These are phyloP conservation scores for Bombus picipes DNA, from an alignment of 1,140 invertebrate genomes.

Conservation along the genomic window DNA sequence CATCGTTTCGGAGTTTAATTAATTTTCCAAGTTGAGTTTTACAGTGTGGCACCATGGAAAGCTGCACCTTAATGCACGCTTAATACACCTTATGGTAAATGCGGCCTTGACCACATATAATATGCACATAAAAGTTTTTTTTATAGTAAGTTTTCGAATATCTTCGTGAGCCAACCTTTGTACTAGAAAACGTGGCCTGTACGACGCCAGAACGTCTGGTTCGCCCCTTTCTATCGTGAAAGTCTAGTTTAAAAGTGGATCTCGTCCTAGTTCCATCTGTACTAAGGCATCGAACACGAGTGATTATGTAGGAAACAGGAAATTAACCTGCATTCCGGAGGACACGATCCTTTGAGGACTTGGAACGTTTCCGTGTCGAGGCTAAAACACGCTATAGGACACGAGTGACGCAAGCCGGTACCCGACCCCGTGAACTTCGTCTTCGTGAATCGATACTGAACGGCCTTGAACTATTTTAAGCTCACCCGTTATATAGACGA, in stretches of 20 bases:
- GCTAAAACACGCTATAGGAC: constrained; percentile 49
- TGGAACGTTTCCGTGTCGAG: constrained; percentile 59
- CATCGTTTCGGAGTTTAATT: no score
- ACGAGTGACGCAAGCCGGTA: constrained; percentile 65
- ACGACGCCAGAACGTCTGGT: not conserved
- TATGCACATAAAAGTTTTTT: no score
- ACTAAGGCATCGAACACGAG: no score
- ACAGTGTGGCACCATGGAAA: no score
- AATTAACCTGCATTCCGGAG: not conserved
- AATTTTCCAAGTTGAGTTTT: no score
- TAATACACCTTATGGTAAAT: no score
- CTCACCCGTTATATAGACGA: constrained; percentile 51
- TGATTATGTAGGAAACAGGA: not conserved
- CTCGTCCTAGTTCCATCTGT: constrained; percentile 16
- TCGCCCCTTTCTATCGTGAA: not conserved
- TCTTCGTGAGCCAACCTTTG: no score
- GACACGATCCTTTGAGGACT: constrained; percentile 58
- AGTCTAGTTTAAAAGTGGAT: constrained; percentile 13
- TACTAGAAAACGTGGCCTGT: not conserved
- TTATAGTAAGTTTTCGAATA: not conserved
- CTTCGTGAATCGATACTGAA: constrained; percentile 70
- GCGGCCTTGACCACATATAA: no score
- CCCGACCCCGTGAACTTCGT: constrained; percentile 70
- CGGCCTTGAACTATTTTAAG: constrained; percentile 76
- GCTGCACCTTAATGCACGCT: no score